Evolutionary conservation across 2,113 vertebrate genomes (phyloP).

Genomic region (Amazona guildingii): DNA sequence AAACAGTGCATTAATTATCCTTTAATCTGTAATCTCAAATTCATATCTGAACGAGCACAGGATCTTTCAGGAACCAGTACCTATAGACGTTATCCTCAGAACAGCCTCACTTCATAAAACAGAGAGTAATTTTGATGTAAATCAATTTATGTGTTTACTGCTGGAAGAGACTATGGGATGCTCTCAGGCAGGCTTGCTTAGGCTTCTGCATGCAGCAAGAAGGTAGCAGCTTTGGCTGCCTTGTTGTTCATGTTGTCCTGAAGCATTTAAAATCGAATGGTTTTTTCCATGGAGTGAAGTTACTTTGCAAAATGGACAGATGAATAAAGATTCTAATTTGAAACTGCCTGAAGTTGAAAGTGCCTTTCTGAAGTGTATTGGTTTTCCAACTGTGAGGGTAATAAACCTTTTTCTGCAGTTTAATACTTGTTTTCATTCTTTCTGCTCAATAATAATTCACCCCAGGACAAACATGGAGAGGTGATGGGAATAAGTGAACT

Average conservation of each 20-base stretch:
- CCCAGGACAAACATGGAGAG: not conserved
- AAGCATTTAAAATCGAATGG: not conserved
- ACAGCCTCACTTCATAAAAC: not conserved
- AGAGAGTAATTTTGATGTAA: not conserved
- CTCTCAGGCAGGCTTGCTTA: not conserved
- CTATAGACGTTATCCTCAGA: not conserved
- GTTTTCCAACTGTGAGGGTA: slow-evolving; percentile 34
- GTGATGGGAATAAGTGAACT: not conserved
- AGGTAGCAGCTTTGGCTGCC: not conserved
- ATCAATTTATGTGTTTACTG: not conserved
- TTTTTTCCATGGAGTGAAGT: not conserved
- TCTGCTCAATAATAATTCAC: not conserved
- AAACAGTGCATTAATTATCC: not conserved
- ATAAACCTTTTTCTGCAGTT: slow-evolving; percentile 1
- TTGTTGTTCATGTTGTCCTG: not conserved
- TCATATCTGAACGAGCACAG: not conserved
- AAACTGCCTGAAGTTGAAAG: not conserved
- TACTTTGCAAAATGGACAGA: slow-evolving; percentile 11
- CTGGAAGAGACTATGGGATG: not conserved
- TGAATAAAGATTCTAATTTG: slow-evolving; percentile 12
- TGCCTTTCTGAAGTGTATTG: not conserved
- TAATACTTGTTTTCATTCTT: slow-evolving; percentile 26
- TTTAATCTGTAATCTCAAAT: not conserved
- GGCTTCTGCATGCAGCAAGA: not conserved
- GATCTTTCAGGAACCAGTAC: not conserved